phyloP scores from a whole-genome alignment of 1,140 invertebrate genomes.

The Tetramorium simillimum region DNA sequence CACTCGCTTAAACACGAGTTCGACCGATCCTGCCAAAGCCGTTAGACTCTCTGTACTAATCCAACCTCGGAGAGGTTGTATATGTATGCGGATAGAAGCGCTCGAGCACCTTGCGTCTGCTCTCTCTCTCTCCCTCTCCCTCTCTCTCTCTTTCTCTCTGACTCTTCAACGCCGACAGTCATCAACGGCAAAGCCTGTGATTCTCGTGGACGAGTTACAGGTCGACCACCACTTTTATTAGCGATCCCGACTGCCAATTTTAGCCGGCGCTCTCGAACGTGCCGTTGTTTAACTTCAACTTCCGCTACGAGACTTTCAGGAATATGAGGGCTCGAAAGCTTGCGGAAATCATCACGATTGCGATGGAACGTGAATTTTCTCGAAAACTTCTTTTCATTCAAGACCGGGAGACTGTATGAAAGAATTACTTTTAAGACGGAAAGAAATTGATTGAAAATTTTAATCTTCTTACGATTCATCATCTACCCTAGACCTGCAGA shows the following conservation, averaged over 20 bases:
- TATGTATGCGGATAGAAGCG: constrained; percentile 49
- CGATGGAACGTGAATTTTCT: not conserved
- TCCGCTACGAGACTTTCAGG: constrained; percentile 1
- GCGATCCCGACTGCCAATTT: constrained; percentile 36
- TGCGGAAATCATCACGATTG: constrained; percentile 6
- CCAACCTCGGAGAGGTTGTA: constrained; percentile 59
- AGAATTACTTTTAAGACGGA: not conserved
- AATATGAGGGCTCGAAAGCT: not conserved
- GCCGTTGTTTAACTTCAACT: constrained; percentile 20
- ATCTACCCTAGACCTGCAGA: not conserved
- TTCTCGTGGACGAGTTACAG: constrained; percentile 67
- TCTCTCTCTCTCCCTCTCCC: not conserved
- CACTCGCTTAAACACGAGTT: constrained; percentile 78
- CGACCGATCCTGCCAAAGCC: constrained; percentile 78
- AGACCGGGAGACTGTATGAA: not conserved
- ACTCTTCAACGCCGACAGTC: constrained; percentile 33
- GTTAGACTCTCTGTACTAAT: constrained; percentile 77
- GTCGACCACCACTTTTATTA: constrained; percentile 70
- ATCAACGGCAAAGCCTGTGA: constrained; percentile 46
- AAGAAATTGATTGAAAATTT: not conserved
- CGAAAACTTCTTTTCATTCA: not conserved
- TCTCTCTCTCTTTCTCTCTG: not conserved
- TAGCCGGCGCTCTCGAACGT: not conserved
- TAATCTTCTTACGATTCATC: not conserved
- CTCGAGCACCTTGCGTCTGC: not conserved